Base-by-base conservation (phyloP, 2,888 invertebrate genomes). In the Anorthoa munda region DNA sequence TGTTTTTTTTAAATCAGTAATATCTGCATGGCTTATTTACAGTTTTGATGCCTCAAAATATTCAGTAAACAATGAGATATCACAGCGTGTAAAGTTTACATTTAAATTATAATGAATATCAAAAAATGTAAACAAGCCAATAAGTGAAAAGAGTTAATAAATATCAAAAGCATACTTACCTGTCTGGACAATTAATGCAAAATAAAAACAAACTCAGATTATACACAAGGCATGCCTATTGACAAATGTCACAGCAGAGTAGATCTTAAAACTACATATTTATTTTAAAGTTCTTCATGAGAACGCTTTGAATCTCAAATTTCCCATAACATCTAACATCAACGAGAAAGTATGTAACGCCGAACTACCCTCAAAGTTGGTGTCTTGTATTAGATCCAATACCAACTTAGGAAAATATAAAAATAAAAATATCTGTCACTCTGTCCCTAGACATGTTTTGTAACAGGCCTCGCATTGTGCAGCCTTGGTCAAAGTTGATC, bases 151-250 rank as follows among this genome's bases (percentile, higher is more conserved):
- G 5, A 70, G 60, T 67, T 59, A 73, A 66, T 63, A 5, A 31
- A 61, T 39, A 64, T 46, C 12, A 72, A 39, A 84, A 69, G 75
- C 66, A 21, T 46, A 84, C 85, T 84, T 85, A 84, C 85, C 85
- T 72, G 46, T 46, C 21, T 72, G 64, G 9, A 72, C 69, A 11
- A 64, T 59, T 77, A 81, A 59, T 71, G 76, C 76, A 48, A 50
- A 21, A 59, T 23, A 60, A 50, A 59, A 2, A 65, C n/a, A 77
- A 77, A 82, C 59, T 46, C 60, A 23, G 0, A 55, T 69, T 59
- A 77, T 21, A 72, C 31, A 75, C 51, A 77, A 60, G 39, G 26
- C 84, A 84, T 85, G 81, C 85, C 72, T 72, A 72, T 73, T 13
- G 39, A 71, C 45, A 69, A 46, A 17, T 59, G 2, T 65, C 26